Evolutionary conservation across 2,113 vertebrate genomes (phyloP).

Genomic region (Syngnathus typhle): DNA sequence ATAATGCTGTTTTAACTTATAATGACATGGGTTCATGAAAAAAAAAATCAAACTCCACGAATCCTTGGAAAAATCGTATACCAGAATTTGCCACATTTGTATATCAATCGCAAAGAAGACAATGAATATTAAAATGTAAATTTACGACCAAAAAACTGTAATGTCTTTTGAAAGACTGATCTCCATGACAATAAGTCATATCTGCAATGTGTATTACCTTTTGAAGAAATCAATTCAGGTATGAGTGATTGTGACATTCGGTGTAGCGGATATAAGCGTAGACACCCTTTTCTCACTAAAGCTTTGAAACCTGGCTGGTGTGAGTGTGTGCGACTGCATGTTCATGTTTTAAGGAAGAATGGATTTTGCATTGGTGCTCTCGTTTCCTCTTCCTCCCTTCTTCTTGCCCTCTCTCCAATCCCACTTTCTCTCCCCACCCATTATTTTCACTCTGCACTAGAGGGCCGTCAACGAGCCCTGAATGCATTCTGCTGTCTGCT

Average conservation of each 20-base stretch:
- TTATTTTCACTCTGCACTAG: slow-evolving; percentile 65
- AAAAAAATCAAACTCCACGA: too few species aligned
- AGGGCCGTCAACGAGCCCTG: slow-evolving; percentile 63
- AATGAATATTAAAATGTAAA: too few species aligned
- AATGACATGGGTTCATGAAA: too few species aligned
- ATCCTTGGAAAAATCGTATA: too few species aligned
- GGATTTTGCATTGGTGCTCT: slow-evolving; percentile 54
- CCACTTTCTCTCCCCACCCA: slow-evolving; percentile 52
- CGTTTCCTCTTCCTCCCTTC: slow-evolving; percentile 48
- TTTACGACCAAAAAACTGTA: too few species aligned
- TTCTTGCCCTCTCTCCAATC: slow-evolving; percentile 35
- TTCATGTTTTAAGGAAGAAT: slow-evolving; percentile 42
- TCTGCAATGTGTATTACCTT: slow-evolving; percentile 18
- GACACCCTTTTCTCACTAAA: slow-evolving; percentile 22
- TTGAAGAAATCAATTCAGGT: slow-evolving; percentile 11
- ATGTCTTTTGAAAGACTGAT: too few species aligned
- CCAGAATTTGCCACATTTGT: too few species aligned
- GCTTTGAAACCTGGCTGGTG: slow-evolving; percentile 33
- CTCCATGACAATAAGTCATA: not conserved
- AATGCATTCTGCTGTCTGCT: slow-evolving; percentile 74
- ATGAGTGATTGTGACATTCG: not conserved
- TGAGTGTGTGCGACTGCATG: slow-evolving; percentile 12
- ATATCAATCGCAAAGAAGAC: too few species aligned
- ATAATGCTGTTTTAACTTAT: too few species aligned
- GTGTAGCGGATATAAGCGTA: slow-evolving; percentile 27